Base-by-base conservation (phyloP, 2,888 invertebrate genomes). In the Drosophila picticornis region DNA sequence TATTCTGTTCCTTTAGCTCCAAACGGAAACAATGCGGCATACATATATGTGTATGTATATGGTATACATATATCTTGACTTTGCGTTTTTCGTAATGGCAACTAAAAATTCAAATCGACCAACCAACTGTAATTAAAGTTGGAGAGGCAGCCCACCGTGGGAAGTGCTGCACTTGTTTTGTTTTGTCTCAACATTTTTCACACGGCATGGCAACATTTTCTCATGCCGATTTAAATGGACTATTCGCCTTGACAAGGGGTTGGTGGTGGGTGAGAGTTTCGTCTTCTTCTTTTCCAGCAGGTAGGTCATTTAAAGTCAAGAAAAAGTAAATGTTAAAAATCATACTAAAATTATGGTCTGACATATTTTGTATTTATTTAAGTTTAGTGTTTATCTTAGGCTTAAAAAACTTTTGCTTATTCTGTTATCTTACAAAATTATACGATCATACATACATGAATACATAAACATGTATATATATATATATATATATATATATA, bases 61-160 rank as follows among this genome's bases (percentile, higher is more conserved):
- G 71, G 25, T 64, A 58, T 52, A 64, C 56, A 63, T 59, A 63
- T 83, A 72, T 83, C 79, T 89, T 86, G 81, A 77, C 81, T 80
- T 82, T 66, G 83, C 78, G 78, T 79, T 88, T 74, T 75, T 80
- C 78, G 74, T 82, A 82, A 82, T 81, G 78, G 63, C 55, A 72
- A 63, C 63, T 76, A 76, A 79, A 79, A 79, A 81, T 81, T 81
- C 76, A 81, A 81, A 81, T 83, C 83, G 79, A 77, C 72, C 84
- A 67, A 72, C 83, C 85, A 75, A 82, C 85, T 88, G 89, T 88
- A 88, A 88, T 89, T 88, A 90, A 87, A 90, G 90, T 86, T 78
- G 77, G 75, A 77, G 75, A 69, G 75, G 62, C 75, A 75, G 56
- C 73, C 75, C 81, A 86, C 72, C 90, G 85, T 86, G 85, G 85